Percentiles rank a stretch among this genome's conserved stretches.
phyloP scores from a whole-genome alignment of 1,140 invertebrate genomes.

The Hestina assimilis region DNA sequence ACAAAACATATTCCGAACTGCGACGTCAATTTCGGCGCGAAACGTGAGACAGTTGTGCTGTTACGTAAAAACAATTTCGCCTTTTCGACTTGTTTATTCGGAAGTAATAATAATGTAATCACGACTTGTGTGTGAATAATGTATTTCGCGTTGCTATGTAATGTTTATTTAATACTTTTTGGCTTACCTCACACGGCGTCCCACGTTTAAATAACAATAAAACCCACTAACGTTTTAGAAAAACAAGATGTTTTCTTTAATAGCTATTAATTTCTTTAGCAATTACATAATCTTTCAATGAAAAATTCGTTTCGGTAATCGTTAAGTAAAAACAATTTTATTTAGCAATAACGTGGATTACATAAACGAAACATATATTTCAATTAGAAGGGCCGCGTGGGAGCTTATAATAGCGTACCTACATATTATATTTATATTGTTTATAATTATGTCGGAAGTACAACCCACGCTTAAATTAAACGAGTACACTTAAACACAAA shows the following conservation, averaged over 20 bases:
- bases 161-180: neutral
- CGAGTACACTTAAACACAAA: neutral
- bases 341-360: too few species aligned
- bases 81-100: slow-evolving; percentile 3
- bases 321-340: too few species aligned
- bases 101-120: neutral
- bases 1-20: neutral
- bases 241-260: too few species aligned
- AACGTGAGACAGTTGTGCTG: neutral
- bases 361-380: too few species aligned
- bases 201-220: too few species aligned
- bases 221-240: too few species aligned
- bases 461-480: neutral
- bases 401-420: neutral
- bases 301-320: too few species aligned
- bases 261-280: too few species aligned
- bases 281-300: too few species aligned
- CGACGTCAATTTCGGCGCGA: neutral
- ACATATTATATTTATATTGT: too few species aligned
- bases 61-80: slow-evolving; percentile 4
- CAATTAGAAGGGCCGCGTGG: slow-evolving; percentile 21
- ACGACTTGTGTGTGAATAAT: neutral
- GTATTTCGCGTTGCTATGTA: neutral
- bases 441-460: neutral
- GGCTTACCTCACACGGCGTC: too few species aligned